Conservation (phyloP, 2,888 invertebrate species). For the Lasiommata megera region DNA sequence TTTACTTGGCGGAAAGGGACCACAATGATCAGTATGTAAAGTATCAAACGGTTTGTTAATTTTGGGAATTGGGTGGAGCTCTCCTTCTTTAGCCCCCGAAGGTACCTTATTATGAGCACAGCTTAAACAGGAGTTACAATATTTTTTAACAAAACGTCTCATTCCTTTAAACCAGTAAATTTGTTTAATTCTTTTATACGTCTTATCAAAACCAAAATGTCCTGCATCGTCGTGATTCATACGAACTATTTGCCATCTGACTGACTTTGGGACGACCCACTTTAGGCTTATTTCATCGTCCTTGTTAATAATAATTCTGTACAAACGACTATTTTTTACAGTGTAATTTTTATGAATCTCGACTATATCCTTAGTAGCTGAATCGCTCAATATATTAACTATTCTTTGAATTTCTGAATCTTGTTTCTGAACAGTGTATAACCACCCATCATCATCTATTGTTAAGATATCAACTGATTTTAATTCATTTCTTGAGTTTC, state of each 20-base stretch:
- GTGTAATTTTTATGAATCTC: neutral
- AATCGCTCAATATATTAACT: neutral
- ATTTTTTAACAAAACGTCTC: constrained; percentile 32
- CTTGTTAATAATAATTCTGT: too few relatives aligned
- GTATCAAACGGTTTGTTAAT: constrained; percentile 33
- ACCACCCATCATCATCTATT: neutral
- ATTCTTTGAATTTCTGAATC: constrained; percentile 21
- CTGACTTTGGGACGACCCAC: constrained; percentile 35
- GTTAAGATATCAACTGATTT: neutral
- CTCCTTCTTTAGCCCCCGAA: constrained; percentile 25
- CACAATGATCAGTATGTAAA: constrained; percentile 35
- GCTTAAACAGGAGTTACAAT: constrained; percentile 27
- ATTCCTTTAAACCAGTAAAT: constrained; percentile 36
- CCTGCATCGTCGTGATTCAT: constrained; percentile 36
- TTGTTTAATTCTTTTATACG: constrained; percentile 1
- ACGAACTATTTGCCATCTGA: constrained; percentile 34
- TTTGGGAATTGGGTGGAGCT: constrained; percentile 34
- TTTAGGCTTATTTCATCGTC: constrained; percentile 14
- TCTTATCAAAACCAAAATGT: constrained; percentile 32
- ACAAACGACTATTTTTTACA: neutral
- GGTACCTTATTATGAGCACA: constrained; percentile 20
- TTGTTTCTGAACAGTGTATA: neutral
- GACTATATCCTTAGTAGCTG: constrained; percentile 5
- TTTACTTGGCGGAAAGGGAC: constrained; percentile 29
- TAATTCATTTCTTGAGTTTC: neutral